These are phyloP conservation scores for Lepilemur septentrionalis DNA, from an alignment of 2,797 vertebrate species.

Conservation along the genomic window DNA sequence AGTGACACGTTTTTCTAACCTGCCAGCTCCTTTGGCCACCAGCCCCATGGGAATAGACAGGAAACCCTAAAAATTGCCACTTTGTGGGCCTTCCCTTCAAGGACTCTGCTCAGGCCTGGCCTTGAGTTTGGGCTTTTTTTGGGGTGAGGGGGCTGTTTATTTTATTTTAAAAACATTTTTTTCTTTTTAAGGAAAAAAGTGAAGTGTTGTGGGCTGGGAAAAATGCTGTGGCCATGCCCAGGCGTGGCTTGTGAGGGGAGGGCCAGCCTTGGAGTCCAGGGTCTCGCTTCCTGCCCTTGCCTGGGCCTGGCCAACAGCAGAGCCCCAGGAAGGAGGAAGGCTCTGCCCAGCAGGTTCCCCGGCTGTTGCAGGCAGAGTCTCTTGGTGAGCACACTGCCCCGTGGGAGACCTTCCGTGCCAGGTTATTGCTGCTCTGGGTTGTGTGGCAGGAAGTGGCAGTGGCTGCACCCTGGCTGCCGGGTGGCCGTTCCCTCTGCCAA, in stretches of 20 bases:
- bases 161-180: conserved; percentile 59
- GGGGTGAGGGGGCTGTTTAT: not conserved
- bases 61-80: not conserved
- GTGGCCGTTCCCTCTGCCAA: not conserved
- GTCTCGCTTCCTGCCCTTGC: not conserved
- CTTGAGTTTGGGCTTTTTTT: not conserved
- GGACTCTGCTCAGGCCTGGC: not conserved
- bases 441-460: not conserved
- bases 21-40: not conserved
- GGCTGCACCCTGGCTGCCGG: not conserved
- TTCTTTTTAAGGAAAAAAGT: conserved; percentile 64
- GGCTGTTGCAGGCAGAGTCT: not conserved
- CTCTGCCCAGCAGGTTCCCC: not conserved
- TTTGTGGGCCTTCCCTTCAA: not conserved
- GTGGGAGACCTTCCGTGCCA: not conserved
- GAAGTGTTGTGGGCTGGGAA: conserved; percentile 34
- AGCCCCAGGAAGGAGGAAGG: not conserved
- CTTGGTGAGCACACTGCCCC: not conserved
- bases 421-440: not conserved
- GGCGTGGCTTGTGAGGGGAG: not conserved
- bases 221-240: not conserved
- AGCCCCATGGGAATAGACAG: not conserved
- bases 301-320: not conserved
- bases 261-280: not conserved
- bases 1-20: not conserved